These are phyloP conservation scores for Ornithoptera priamus DNA, from an alignment of 2,888 invertebrate species.

Conservation along the genomic window DNA sequence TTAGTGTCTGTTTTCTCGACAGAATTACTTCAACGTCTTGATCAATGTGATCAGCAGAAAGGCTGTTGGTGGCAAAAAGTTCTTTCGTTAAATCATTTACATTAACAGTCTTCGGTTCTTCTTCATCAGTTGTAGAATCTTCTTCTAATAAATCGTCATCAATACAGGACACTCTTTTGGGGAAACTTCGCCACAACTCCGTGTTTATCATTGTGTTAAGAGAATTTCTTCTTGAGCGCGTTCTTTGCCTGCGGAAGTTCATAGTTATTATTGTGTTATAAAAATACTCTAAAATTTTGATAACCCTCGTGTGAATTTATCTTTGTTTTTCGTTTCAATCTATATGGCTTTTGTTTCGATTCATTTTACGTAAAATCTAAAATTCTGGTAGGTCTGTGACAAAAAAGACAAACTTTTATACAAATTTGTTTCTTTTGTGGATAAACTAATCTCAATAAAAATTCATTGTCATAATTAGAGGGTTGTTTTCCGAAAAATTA, in stretches of 20 bases:
- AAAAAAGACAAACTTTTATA: background rate
- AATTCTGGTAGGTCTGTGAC: background rate
- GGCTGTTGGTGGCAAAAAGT: conserved; percentile 56
- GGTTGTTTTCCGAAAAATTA: too few relatives aligned
- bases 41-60: conserved; percentile 50
- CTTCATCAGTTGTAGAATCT: conserved; percentile 50
- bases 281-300: conserved; percentile 48
- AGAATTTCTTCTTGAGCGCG: conserved; percentile 54
- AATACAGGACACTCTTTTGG: conserved; percentile 48
- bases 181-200: conserved; percentile 60
- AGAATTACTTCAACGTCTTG: conserved; percentile 71
- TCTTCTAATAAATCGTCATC: conserved; percentile 42
- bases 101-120: conserved; percentile 50
- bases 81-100: conserved; percentile 65
- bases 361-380: background rate
- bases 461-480: too few relatives aligned
- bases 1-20: conserved; percentile 70
- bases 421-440: background rate
- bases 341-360: conserved; percentile 42
- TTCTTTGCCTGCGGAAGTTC: conserved; percentile 62
- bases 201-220: conserved; percentile 48
- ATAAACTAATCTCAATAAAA: too few relatives aligned
- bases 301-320: conserved; percentile 30
- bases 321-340: conserved; percentile 46
- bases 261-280: conserved; percentile 41